Base-by-base conservation (phyloP, 2,888 invertebrate species). In the Gisinianus flammeolus region DNA sequence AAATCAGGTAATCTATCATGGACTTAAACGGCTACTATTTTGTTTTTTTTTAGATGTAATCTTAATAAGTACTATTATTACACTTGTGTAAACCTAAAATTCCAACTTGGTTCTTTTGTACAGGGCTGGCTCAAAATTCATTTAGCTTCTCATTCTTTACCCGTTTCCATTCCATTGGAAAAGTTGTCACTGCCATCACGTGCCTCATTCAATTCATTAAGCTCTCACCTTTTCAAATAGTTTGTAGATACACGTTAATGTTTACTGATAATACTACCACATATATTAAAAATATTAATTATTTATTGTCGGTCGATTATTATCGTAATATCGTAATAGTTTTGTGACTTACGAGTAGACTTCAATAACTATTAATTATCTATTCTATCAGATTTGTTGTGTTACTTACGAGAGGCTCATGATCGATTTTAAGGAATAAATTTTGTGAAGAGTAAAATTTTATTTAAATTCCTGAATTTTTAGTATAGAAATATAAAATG, bases 121-220 rank as follows among this genome's bases (percentile, higher is more conserved):
- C 82, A 84, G 81, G 84, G 84, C 74, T 84, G 83, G 83, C 76
- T 84, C 52, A 84, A 83, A 73, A 83, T 83, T 78, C 85, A 85
- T 71, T 54, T 83, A 62, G 74, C 79, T 54, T 80, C 81, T 35
- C 85, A 85, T 74, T 80, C 85, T 67, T 81, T 85, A 70, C 83
- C 82, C 26, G 79, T 83, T 76, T 83, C 83, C 26, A 85, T 85
- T 77, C 85, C 85, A 12, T 62, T 85, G 67, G 78, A 79, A 56
- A 85, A 83, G 81, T 80, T 85, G 28, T 76, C 80, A 73, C 82
- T 81, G 79, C 83, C 83, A 76, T 74, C 80, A 67, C 83, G 83
- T 83, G 83, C 84, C 83, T 83, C 82, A 62, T 70, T 78, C 68
- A 81, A 73, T 71, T 79, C 74, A 62, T 56, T 58, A 44, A 79